Base-by-base conservation (phyloP, 2,888 invertebrate genomes). In the Branchipolynoe longqiensis region DNA sequence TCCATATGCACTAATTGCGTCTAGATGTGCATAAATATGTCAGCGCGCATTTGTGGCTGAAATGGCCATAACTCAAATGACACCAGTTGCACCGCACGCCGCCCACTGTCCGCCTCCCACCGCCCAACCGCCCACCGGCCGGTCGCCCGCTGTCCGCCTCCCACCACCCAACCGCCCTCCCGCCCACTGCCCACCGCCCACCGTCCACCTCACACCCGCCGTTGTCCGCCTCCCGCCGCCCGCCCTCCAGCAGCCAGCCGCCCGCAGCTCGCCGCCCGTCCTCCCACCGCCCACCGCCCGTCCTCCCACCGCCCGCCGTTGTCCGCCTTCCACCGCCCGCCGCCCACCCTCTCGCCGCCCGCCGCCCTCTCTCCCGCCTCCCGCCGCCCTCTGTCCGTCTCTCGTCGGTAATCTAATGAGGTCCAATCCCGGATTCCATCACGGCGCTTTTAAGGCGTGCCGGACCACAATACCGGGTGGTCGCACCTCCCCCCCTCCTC, bases 1-100 rank as follows among this genome's bases (percentile, higher is more conserved):
- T 69, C 69, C 69, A 69, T 69, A 69, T 69, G 69, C 69, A 69
- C 69, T 78, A 78, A 78, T 78, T 78, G 31, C 41, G 31, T 28
- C 28, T 78, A 22, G 48, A 41, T 33, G 28, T 31, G 28, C 78
- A 78, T 78, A 78, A 78, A 78, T 78, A 41, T 78, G 78, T 78
- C 78, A 78, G 28, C 31, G 78, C 0, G 4, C 14, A 69, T 31
- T 78, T 54, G 54, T 48, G 31, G 31, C 33, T 41, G 78, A 78
- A 78, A 78, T 48, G 28, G 2, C 54, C 41, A 78, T 78, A 78
- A 78, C 78, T 78, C 78, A 78, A 38, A 14, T 8, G 18, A 38
- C 69, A 69, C 69, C 69, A 38, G 69, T 69, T 69, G 69, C 69
- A 12, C 8, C 48, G 8, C 8, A 14, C 69, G 22, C 69, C 36